These are phyloP conservation scores for Ranitomeya variabilis DNA, from an alignment of 2,113 vertebrate species.

Conservation along the genomic window DNA sequence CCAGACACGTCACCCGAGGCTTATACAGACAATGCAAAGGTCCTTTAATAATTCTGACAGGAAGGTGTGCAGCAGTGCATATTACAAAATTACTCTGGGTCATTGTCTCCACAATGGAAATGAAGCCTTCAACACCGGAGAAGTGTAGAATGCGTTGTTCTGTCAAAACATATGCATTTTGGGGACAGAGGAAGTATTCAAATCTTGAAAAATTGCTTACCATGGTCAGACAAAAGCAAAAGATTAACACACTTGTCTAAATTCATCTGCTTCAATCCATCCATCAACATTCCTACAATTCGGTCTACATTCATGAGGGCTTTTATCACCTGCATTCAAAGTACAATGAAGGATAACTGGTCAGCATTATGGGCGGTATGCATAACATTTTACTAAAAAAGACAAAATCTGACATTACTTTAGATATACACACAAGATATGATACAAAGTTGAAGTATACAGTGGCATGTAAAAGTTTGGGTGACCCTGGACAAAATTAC, in stretches of 20 bases:
- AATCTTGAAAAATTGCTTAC: constrained; percentile 69
- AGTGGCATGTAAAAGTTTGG: too few species aligned
- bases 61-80: too few species aligned
- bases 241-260: constrained; percentile 88
- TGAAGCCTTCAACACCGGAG: too few species aligned
- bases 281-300: constrained; percentile 85
- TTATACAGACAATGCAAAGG: too few species aligned
- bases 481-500: too few species aligned
- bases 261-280: constrained; percentile 81
- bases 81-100: too few species aligned
- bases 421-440: neutral
- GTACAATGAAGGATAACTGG: neutral
- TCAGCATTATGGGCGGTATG: neutral
- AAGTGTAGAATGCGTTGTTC: too few species aligned
- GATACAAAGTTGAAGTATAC: too few species aligned
- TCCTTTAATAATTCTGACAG: too few species aligned
- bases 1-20: too few species aligned
- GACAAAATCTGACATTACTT: neutral
- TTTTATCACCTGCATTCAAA: constrained; percentile 76
- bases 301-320: constrained; percentile 83
- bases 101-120: too few species aligned
- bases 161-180: neutral
- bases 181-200: neutral
- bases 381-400: too few species aligned
- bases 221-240: constrained; percentile 90